Base-by-base conservation (phyloP, 2,797 vertebrate species). In the Rhynchotus rufescens region DNA sequence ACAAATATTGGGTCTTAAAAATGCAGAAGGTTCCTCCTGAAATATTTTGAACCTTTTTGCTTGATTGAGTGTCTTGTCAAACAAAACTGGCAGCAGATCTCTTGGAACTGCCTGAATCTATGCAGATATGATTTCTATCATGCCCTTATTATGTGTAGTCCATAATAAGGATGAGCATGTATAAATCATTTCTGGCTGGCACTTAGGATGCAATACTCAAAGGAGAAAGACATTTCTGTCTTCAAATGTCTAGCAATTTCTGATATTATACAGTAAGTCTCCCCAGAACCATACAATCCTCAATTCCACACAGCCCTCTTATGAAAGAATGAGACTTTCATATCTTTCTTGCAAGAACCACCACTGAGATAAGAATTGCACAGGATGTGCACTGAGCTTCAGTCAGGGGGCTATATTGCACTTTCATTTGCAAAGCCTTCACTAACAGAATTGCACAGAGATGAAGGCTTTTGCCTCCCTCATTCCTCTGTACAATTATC, bases 1-100 rank as follows among this genome's bases (percentile, higher is more conserved):
- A 96, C 94, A 96, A 97, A 95, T 95, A 92, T 21, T 82, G 74
- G 89, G 71, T 94, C 94, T 96, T 93, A 94, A 97, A 96, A 97
- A 96, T 94, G 94, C 93, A 95, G 89, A 84, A 84, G 91, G 94
- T 87, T 94, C 95, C 89, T 97, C 90, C 94, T 96, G 96, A 96
- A 97, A 97, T 96, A 97, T 97, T 97, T 97, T 96, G 97, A 97
- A 96, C 95, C 96, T 95, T 96, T 97, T 94, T 89, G 83, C 91
- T 97, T 98, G 98, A 98, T 97, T 97, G 97, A 98, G 96, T 95
- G 91, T 96, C 97, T 98, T 97, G 97, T 98, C 98, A 98, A 98
- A 97, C 97, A 97, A 97, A 98, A 97, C 96, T 98, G 97, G 97
- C 97, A 97, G 96, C 92, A 93, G 96, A 96, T 97, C 96, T 97